A percentile compares a stretch with the other conserved stretches of the same genome.
These are phyloP conservation scores for Hexactinellida sp. DNA, from an alignment of 37 sponge, comb jelly and placozoan genomes.

Conservation along the genomic window DNA sequence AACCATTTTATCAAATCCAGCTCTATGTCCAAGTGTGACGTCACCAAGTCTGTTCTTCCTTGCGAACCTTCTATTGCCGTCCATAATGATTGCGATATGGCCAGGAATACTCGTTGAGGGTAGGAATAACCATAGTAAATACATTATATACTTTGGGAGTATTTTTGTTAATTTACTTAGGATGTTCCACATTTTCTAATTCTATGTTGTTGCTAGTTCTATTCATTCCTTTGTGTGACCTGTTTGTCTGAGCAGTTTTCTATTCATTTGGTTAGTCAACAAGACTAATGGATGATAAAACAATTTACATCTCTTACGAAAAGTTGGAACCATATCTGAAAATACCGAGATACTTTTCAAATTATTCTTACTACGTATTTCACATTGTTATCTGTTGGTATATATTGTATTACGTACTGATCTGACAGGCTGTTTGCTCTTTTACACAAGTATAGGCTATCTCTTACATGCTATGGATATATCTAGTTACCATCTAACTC, in stretches of 20 bases:
- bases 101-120: conserved; percentile 35
- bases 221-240: background rate
- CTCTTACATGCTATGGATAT: no score
- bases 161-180: background rate
- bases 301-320: no score
- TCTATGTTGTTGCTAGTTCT: background rate
- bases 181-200: background rate
- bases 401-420: no score
- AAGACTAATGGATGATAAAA: no score
- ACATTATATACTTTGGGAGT: background rate
- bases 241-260: background rate
- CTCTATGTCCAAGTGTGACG: conserved; percentile 52
- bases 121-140: background rate
- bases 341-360: no score
- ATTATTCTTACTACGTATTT: no score
- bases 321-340: no score
- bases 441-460: no score
- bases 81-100: conserved; percentile 97
- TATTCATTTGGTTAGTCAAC: conserved; percentile 14
- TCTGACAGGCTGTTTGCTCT: no score
- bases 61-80: conserved; percentile 89
- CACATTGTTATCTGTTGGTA: no score
- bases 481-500: no score
- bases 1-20: conserved; percentile 85
- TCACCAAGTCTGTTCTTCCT: conserved; percentile 45